Evolutionary conservation across 2,797 vertebrate species (phyloP).

Genomic region (Champsocephalus esox): DNA sequence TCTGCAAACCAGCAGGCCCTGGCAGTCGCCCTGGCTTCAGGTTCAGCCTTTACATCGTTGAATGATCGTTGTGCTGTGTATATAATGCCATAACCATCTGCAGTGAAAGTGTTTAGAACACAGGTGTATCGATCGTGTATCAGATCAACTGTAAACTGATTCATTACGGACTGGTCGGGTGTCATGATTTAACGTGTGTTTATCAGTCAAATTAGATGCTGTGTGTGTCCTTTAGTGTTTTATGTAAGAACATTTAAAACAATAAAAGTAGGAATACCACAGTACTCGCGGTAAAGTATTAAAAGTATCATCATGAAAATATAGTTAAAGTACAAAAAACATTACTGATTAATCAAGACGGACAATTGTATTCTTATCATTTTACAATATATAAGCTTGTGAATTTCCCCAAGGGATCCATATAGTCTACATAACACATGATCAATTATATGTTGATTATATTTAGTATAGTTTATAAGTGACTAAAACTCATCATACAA

Average conservation of each 20-base stretch:
- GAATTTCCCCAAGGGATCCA: too few species aligned
- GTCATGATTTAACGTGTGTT: background rate
- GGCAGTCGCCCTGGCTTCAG: slow-evolving; percentile 90
- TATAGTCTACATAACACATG: too few species aligned
- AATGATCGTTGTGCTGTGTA: background rate
- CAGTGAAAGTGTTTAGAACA: background rate
- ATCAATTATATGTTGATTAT: too few species aligned
- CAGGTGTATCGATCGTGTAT: background rate
- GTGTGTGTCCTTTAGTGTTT: background rate
- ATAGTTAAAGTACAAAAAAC: too few species aligned
- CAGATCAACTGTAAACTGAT: background rate
- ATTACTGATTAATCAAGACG: too few species aligned
- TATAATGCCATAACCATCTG: background rate
- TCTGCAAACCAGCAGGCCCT: slow-evolving; percentile 87
- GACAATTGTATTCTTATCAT: too few species aligned
- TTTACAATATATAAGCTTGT: too few species aligned
- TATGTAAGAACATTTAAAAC: background rate
- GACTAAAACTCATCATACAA: too few species aligned
- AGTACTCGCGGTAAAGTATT: too few species aligned
- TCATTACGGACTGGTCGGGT: background rate
- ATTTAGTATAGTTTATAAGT: too few species aligned
- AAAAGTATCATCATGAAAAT: too few species aligned
- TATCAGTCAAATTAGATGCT: slow-evolving; percentile 5
- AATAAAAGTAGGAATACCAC: background rate
- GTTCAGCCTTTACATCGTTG: slow-evolving; percentile 62